These are phyloP conservation scores for Hyperoplus immaculatus DNA, from an alignment of 2,797 vertebrate genomes.

Conservation along the genomic window DNA sequence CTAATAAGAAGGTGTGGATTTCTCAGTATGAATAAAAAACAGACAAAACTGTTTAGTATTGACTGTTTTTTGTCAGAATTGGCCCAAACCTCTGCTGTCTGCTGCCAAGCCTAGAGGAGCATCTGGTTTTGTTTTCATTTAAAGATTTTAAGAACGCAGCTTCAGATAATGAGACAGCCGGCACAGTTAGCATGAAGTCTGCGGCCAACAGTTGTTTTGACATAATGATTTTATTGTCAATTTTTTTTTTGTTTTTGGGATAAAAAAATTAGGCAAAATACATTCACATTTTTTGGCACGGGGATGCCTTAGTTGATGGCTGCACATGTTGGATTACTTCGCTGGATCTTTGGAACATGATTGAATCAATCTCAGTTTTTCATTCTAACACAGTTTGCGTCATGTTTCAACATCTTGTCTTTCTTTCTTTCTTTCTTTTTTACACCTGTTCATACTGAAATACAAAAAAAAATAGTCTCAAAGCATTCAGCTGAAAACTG, in stretches of 20 bases:
- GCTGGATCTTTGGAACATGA: not conserved
- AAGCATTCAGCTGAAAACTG: slow-evolving; percentile 5
- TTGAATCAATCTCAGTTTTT: not conserved
- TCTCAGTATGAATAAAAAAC: slow-evolving; percentile 29
- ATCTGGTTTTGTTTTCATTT: slow-evolving; percentile 65
- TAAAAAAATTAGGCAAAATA: too few relatives aligned
- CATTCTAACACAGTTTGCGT: not conserved
- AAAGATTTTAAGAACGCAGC: slow-evolving; percentile 19
- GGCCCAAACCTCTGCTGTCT: slow-evolving; percentile 28
- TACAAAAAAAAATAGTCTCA: slow-evolving; percentile 6
- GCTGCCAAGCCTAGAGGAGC: slow-evolving; percentile 53
- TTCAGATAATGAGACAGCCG: slow-evolving; percentile 48
- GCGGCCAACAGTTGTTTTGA: slow-evolving; percentile 4
- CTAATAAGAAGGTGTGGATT: slow-evolving; percentile 63
- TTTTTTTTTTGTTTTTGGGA: not conserved
- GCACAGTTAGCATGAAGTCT: slow-evolving; percentile 23
- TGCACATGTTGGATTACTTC: not conserved
- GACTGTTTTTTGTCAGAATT: slow-evolving; percentile 44
- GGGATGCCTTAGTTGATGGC: not conserved
- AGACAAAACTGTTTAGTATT: slow-evolving; percentile 28
- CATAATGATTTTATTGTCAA: not conserved
- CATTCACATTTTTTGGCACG: too few relatives aligned
- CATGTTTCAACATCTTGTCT: slow-evolving; percentile 7
- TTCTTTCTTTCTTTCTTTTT: slow-evolving; percentile 11
- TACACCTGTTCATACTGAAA: slow-evolving; percentile 46